Evolutionary conservation across 2,113 vertebrate species (phyloP), one percentile per base, ranked within the genome.

Genomic region (human): DNA sequence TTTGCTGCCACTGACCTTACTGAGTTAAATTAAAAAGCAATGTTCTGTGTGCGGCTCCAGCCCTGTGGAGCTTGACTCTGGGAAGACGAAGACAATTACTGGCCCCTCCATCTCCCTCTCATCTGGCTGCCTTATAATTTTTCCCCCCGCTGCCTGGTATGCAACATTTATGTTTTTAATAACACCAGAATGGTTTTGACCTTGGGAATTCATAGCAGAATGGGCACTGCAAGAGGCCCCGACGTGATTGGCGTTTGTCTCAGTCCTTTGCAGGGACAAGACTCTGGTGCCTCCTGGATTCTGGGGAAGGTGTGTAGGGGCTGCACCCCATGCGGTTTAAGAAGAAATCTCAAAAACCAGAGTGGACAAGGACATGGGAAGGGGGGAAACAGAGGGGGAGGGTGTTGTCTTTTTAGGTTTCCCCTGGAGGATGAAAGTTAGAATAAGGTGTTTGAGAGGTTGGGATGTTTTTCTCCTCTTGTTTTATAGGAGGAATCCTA

Each of bases 1-100:
- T 98, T 98, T 97, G 98, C 97, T 97, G 96, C 98, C 23, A 66
- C 97, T 98, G 98, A 98, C 98, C 98, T 98, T 98, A 98, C 98
- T 90, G 97, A 98, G 98, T 98, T 98, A 98, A 98, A 98, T 98
- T 98, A 98, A 98, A 98, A 98, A 98, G 97, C 98, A 98, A 98
- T 98, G 98, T 98, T 98, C 98, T 98, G 98, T 98, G 98, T 97
- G 96, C 80, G 57, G 97, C 98, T 98, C 97, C 98, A 97, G 97
- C 96, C 97, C 98, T 3, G 40, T 98, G 98, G 98, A 98, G 98
- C 98, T 97, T 98, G 97, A 97, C 98, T 96, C 97, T 55, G 92
- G 93, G 70, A 97, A 97, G 93, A 97, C 73, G 96, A 92, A 98
- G 97, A 97, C 97, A 98, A 98, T 98, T 98, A 98, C 98, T 92